Base-by-base conservation (phyloP, 2,797 vertebrate species). In the Eidolon dupreanum region DNA sequence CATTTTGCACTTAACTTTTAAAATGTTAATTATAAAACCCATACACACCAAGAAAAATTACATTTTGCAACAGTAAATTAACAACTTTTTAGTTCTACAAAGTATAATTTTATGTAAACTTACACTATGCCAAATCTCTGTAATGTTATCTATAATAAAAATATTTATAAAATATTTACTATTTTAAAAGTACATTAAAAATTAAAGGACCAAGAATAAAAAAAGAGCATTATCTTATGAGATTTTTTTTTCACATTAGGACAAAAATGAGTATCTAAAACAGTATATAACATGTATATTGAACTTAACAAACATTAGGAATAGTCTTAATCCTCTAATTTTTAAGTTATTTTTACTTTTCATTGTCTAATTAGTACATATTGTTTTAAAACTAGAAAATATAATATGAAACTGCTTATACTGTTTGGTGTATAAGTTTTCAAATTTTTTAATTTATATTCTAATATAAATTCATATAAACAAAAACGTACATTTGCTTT, bases 41-140 rank as follows among this genome's bases (percentile, higher is more conserved):
- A 93, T 0, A 68, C 6, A 46, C n/a, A 65, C 2, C n/a, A 83
- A 57, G 22, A 49, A 71, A 92, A 59, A 13, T 51, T 73, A 57
- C 2, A 86, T 53, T 88, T 55, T 75, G 22, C 26, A 88, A 78
- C 1, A 61, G 46, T 81, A 84, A 89, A 71, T 71, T 88, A 74
- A 36, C 6, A 17, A 51, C 33, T 61, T 83, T 79, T 68, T 78
- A 90, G 13, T 65, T 90, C 31, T 83, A 73, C 3, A 15, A 2
- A 88, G n/a, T 38, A 78, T 73, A 93, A 68, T 38, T 86, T 88
- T 57, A 93, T 17, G 11, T 71, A 92, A 88, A 63, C 88, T 73
- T 61, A 93, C 10, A 89, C 22, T 36, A 88, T 24, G 33, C 8
- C 36, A 85, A 95, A 88, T 84, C 36, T 90, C 43, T 28, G 0